Percentiles rank a stretch among this genome's conserved stretches.
Conservation (phyloP, 2,888 invertebrate species). For the Pristionchus japonicus region DNA sequence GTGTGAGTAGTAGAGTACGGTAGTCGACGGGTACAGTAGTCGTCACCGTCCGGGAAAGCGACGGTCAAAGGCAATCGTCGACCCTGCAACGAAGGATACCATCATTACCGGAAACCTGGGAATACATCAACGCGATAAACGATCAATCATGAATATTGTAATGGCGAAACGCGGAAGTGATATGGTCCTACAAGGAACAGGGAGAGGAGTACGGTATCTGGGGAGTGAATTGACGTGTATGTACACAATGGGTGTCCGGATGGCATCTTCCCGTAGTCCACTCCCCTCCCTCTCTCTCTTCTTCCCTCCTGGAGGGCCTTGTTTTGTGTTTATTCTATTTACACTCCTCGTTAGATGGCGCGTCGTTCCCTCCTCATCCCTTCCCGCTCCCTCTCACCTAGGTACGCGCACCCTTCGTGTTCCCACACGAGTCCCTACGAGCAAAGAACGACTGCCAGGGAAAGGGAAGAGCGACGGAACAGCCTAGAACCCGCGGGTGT, state of each 20-base stretch:
- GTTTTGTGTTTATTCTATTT: conserved; percentile 38
- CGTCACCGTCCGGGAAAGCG: conserved; percentile 29
- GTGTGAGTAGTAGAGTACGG: conserved; percentile 38
- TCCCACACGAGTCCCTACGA: background rate
- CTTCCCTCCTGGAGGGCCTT: conserved; percentile 1
- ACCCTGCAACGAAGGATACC: background rate
- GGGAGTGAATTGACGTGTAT: conserved; percentile 76
- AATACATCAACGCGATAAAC: background rate
- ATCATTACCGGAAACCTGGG: background rate
- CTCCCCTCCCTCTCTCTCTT: background rate
- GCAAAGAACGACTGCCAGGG: background rate
- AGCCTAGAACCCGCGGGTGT: background rate
- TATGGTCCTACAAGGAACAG: conserved; percentile 57
- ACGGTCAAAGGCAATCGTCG: conserved; percentile 15
- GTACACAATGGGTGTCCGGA: conserved; percentile 26
- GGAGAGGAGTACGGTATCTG: conserved; percentile 69
- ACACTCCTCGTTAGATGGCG: conserved; percentile 29
- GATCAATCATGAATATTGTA: background rate
- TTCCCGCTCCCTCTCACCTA: background rate
- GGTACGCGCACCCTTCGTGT: background rate
- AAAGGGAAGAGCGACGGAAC: background rate
- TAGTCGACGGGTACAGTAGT: conserved; percentile 40
- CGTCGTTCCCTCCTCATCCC: background rate
- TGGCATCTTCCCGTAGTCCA: conserved; percentile 26
- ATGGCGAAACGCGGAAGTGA: background rate